These are phyloP conservation scores for Drosophila pallidifrons DNA, from an alignment of 1,140 invertebrate species.

Conservation along the genomic window DNA sequence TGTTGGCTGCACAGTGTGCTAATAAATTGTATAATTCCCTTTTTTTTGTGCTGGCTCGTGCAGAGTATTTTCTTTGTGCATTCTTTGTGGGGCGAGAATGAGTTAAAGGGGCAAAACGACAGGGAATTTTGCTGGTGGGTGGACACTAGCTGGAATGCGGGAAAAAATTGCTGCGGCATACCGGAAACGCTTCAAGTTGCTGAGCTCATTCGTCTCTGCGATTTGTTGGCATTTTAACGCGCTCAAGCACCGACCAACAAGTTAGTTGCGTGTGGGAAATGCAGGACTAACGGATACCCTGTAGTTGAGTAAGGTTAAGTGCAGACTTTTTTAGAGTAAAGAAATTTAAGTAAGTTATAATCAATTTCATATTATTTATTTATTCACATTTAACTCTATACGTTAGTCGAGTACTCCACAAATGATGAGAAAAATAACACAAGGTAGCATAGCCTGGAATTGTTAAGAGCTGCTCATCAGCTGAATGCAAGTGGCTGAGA, in stretches of 20 bases:
- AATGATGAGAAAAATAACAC: no score
- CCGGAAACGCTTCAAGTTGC: conserved; percentile 83
- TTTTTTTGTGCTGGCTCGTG: conserved; percentile 31
- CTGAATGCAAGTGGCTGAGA: conserved; percentile 32
- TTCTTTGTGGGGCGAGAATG: conserved; percentile 29
- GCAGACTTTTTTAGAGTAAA: no score
- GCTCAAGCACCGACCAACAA: conserved; percentile 57
- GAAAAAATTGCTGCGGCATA: conserved; percentile 79
- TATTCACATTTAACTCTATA: no score
- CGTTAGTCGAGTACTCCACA: neutral
- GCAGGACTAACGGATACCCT: neutral
- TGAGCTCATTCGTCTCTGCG: conserved; percentile 81
- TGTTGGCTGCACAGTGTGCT: conserved; percentile 30
- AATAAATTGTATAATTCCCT: conserved; percentile 56
- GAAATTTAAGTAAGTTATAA: neutral
- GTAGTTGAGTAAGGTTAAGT: neutral
- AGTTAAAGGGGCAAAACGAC: neutral
- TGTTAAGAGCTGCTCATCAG: conserved; percentile 48
- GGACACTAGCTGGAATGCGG: conserved; percentile 37
- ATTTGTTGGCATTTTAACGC: conserved; percentile 83
- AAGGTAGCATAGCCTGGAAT: conserved; percentile 25
- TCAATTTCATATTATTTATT: neutral
- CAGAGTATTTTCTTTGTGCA: conserved; percentile 51
- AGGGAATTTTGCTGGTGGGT: neutral
- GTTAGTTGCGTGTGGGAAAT: neutral